These are phyloP conservation scores for Andrena bicolor DNA, from an alignment of 2,888 invertebrate species.

Conservation along the genomic window DNA sequence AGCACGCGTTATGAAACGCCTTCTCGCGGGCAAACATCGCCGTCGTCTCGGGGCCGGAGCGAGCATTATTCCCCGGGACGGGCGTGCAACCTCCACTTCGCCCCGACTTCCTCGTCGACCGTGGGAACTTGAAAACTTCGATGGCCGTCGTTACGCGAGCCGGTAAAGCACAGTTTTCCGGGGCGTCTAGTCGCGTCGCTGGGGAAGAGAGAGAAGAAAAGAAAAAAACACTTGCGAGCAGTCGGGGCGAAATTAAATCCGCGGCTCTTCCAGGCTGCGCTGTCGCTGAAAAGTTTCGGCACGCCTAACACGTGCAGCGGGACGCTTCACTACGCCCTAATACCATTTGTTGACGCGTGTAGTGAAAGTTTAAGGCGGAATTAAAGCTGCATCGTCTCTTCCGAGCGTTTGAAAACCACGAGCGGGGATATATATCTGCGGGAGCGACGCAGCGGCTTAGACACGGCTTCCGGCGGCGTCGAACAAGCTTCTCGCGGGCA, in stretches of 20 bases:
- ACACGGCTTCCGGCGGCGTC: background rate
- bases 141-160: conserved; percentile 3
- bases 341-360: too few relatives aligned
- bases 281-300: too few relatives aligned
- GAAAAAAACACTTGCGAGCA: background rate
- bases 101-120: background rate
- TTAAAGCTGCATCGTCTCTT: too few relatives aligned
- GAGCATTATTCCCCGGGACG: conserved; percentile 8
- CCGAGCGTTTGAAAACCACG: too few relatives aligned
- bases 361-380: too few relatives aligned
- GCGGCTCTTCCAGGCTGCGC: background rate
- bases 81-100: background rate
- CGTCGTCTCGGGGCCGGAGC: background rate
- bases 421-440: too few relatives aligned
- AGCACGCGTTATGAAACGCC: conserved; percentile 23
- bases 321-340: too few relatives aligned
- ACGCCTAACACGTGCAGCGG: too few relatives aligned
- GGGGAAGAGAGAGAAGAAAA: background rate
- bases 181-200: background rate
- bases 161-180: conserved; percentile 9
- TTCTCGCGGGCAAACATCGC: background rate
- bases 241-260: conserved; percentile 12
- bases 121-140: conserved; percentile 15
- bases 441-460: too few relatives aligned
- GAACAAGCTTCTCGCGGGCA: background rate